Evolutionary conservation across 2,888 invertebrate species (phyloP).

Genomic region (Corbicula japonica): DNA sequence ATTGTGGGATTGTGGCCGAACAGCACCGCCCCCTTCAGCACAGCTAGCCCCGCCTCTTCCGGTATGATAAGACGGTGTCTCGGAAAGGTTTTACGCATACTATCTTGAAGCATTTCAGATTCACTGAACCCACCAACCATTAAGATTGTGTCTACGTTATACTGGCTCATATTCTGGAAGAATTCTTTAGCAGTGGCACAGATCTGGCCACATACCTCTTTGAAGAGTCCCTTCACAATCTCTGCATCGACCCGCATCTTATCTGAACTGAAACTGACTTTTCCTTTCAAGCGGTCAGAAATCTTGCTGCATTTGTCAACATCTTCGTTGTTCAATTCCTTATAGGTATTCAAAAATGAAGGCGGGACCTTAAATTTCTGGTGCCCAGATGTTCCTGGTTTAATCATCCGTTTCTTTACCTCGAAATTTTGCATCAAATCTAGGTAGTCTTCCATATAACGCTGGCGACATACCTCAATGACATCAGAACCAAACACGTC

Average conservation of each 20-base stretch:
- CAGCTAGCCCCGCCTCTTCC: constrained; percentile 53
- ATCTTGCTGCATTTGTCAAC: neutral
- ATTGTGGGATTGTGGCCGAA: constrained; percentile 62
- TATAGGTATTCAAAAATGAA: constrained; percentile 27
- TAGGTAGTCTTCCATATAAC: constrained; percentile 46
- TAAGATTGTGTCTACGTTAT: constrained; percentile 38
- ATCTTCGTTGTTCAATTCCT: constrained; percentile 21
- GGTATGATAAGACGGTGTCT: constrained; percentile 46
- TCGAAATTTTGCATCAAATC: constrained; percentile 45
- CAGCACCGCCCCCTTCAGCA: constrained; percentile 63
- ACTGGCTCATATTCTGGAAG: constrained; percentile 7
- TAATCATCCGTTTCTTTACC: constrained; percentile 47
- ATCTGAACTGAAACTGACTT: constrained; percentile 29
- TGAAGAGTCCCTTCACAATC: constrained; percentile 41
- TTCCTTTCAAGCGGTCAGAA: constrained; percentile 19
- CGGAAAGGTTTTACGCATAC: constrained; percentile 35
- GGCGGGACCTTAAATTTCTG: constrained; percentile 36
- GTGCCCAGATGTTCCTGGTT: constrained; percentile 4
- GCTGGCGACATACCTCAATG: constrained; percentile 41
- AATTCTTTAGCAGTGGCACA: constrained; percentile 28
- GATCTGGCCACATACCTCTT: constrained; percentile 40
- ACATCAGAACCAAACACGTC: constrained; percentile 51
- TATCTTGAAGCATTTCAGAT: constrained; percentile 48
- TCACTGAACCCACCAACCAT: constrained; percentile 64
- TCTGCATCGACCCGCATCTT: constrained; percentile 50